Evolutionary conservation across 37 sponge, comb jelly and placozoan species (phyloP).

Genomic region (Diacarnus erythraeanus): DNA sequence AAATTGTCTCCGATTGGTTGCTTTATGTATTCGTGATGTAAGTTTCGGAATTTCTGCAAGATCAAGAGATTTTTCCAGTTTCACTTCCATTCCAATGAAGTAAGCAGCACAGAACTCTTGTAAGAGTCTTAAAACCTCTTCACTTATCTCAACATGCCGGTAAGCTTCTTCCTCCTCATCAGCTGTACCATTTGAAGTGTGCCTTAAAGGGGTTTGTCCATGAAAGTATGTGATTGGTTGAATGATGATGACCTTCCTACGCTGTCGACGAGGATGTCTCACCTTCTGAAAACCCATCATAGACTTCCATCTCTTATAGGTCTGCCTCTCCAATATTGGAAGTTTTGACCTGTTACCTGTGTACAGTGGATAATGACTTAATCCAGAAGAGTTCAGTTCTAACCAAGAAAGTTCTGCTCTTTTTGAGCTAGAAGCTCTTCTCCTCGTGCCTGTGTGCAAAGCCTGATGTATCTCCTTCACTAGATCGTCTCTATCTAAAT

Average conservation of each 20-base stretch:
- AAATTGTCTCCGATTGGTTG: conserved; percentile 53
- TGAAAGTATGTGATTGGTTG: conserved; percentile 40
- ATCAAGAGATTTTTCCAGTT: conserved; percentile 33
- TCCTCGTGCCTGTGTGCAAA: background rate
- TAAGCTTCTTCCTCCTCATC: conserved; percentile 6
- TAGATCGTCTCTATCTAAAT: background rate
- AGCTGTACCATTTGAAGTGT: background rate
- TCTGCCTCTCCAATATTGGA: conserved; percentile 40
- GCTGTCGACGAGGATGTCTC: conserved; percentile 35
- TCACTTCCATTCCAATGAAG: conserved; percentile 60
- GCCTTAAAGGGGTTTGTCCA: no score
- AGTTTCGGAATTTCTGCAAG: conserved; percentile 32
- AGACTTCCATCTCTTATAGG: conserved; percentile 57
- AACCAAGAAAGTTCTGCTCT: conserved; percentile 4
- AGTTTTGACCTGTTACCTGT: background rate
- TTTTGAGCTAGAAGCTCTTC: background rate
- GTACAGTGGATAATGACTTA: background rate
- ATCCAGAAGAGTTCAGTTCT: background rate
- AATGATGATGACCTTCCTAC: conserved; percentile 42
- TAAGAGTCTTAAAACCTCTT: conserved; percentile 20
- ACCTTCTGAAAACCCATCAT: conserved; percentile 35
- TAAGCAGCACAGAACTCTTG: conserved; percentile 52
- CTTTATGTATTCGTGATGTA: conserved; percentile 41
- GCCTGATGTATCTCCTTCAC: background rate
- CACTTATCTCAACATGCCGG: conserved; percentile 4